phyloP scores from a whole-genome alignment of 2,888 invertebrate genomes.

The Drosophila borealis region DNA sequence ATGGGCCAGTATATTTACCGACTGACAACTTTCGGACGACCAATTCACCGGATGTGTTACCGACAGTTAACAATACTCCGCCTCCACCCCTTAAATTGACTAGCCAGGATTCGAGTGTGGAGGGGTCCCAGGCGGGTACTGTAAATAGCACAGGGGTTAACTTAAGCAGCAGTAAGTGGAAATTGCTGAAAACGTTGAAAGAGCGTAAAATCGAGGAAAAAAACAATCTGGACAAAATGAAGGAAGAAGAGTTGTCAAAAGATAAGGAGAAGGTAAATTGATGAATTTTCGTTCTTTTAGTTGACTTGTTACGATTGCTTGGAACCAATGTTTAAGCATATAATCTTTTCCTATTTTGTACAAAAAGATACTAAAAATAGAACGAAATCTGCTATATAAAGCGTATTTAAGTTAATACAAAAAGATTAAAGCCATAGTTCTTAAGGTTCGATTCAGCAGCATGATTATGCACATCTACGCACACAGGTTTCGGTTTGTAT shows the following conservation, averaged over 20 bases:
- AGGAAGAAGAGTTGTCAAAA: conserved; percentile 87
- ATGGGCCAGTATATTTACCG: neutral
- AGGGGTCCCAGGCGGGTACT: conserved; percentile 71
- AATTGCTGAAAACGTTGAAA: conserved; percentile 94
- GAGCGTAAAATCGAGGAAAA: conserved; percentile 96
- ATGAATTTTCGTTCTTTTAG: too few species aligned
- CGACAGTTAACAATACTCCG: neutral
- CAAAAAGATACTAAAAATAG: too few species aligned
- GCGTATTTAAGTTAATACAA: too few species aligned
- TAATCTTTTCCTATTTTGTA: too few species aligned
- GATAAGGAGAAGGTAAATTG: conserved; percentile 89
- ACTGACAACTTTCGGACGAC: neutral
- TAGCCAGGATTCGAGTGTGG: conserved; percentile 83
- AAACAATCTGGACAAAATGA: conserved; percentile 89
- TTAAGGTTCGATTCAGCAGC: too few species aligned
- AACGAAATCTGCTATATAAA: too few species aligned
- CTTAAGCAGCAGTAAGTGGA: conserved; percentile 95
- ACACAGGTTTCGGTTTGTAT: too few species aligned
- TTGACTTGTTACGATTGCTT: too few species aligned
- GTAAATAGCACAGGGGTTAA: conserved; percentile 76
- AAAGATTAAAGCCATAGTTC: too few species aligned
- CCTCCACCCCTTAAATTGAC: conserved; percentile 18
- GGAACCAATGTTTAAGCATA: too few species aligned
- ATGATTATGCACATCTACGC: too few species aligned
- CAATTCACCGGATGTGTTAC: too few species aligned